A percentile compares a stretch with the other conserved stretches of the same genome.
Conservation (phyloP, 2,888 invertebrate species). For the Thysanoteuthis rhombus region DNA sequence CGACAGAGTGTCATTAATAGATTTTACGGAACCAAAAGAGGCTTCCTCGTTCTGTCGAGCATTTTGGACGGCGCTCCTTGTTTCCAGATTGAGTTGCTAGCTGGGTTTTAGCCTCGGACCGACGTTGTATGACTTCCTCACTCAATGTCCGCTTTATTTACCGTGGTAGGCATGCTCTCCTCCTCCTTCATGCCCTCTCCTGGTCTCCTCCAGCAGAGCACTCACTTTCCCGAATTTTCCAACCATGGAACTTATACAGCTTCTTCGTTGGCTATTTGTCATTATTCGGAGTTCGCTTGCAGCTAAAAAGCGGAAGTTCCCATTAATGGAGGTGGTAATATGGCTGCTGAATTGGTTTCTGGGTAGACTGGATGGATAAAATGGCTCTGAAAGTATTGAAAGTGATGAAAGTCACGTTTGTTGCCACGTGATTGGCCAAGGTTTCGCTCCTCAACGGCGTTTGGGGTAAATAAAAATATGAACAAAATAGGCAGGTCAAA, state of each 20-base stretch:
- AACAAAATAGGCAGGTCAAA: background rate
- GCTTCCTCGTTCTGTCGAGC: background rate
- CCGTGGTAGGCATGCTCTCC: background rate
- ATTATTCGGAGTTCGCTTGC: background rate
- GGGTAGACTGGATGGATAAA: background rate
- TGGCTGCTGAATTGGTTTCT: background rate
- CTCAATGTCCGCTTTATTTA: background rate
- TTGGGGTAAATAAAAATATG: background rate
- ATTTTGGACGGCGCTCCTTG: background rate
- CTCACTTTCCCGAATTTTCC: background rate
- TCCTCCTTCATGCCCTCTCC: background rate
- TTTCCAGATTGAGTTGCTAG: background rate
- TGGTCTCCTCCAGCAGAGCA: background rate
- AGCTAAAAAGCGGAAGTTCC: slow-evolving; percentile 12
- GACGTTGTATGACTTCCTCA: background rate
- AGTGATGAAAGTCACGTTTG: background rate
- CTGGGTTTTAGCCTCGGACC: background rate
- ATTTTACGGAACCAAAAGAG: background rate
- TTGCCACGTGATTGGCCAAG: background rate
- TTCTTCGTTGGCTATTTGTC: background rate
- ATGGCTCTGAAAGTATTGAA: background rate
- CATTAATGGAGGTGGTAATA: background rate
- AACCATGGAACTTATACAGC: background rate
- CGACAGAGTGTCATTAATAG: background rate
- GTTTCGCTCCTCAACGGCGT: background rate